Evolutionary conservation across 2,797 vertebrate species (phyloP).

Genomic region (Babyrousa celebensis): DNA sequence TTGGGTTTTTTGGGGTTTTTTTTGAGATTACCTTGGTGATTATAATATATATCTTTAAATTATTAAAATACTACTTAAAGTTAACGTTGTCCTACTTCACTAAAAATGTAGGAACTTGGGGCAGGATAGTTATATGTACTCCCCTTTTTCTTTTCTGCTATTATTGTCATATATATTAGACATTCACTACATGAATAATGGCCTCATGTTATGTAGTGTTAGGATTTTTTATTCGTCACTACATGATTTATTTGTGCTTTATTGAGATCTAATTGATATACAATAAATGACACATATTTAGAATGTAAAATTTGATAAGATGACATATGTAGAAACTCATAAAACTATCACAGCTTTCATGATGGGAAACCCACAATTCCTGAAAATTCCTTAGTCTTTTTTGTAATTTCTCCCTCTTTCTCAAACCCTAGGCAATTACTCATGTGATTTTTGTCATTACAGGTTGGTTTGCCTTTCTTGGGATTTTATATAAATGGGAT

Average conservation of each 20-base stretch:
- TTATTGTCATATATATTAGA: not conserved
- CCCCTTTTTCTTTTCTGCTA: not conserved
- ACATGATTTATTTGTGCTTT: not conserved
- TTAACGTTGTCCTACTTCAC: not conserved
- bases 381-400: not conserved
- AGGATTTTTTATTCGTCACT: not conserved
- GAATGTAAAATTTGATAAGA: not conserved
- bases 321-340: not conserved
- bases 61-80: constrained; percentile 38
- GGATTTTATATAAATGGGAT: not conserved
- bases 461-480: not conserved
- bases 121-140: not conserved
- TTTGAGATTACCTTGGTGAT: constrained; percentile 16
- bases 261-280: not conserved
- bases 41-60: constrained; percentile 15
- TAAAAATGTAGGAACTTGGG: constrained; percentile 21
- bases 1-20: not conserved
- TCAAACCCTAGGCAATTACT: not conserved
- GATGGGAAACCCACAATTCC: not conserved
- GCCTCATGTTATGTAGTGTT: not conserved
- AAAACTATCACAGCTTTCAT: not conserved
- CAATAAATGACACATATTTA: not conserved
- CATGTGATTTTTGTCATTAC: not conserved
- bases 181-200: not conserved
- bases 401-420: not conserved